These are phyloP conservation scores for Nannospalax galili DNA, from an alignment of 2,113 vertebrate species.

Conservation along the genomic window DNA sequence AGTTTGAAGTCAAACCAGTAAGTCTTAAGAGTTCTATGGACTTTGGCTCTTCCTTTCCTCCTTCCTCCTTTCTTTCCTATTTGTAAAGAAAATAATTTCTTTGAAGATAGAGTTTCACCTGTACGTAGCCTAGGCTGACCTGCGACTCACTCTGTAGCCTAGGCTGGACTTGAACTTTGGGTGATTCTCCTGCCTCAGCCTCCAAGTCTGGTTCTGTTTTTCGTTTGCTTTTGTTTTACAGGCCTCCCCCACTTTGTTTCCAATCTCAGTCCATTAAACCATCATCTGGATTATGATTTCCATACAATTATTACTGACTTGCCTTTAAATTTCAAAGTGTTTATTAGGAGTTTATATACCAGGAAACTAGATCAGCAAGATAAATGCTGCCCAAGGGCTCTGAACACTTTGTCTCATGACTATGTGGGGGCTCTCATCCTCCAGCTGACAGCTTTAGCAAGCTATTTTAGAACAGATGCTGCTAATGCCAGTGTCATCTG, in stretches of 20 bases:
- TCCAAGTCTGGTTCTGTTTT: not conserved
- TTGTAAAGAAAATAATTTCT: constrained; percentile 16
- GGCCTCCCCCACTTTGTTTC: not conserved
- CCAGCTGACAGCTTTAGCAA: not conserved
- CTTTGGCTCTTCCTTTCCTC: too few species aligned
- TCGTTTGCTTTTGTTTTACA: not conserved
- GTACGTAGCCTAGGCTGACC: not conserved
- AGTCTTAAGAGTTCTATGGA: not conserved
- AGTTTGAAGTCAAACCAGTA: not conserved
- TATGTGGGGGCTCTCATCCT: not conserved
- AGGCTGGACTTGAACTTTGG: not conserved
- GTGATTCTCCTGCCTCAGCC: not conserved
- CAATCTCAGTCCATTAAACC: not conserved
- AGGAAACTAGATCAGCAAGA: not conserved
- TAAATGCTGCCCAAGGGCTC: not conserved
- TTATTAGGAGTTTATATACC: not conserved
- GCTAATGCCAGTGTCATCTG: not conserved
- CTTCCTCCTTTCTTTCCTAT: not conserved
- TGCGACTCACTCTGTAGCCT: not conserved
- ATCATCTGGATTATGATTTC: not conserved
- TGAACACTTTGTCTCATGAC: not conserved
- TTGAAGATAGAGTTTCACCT: not conserved
- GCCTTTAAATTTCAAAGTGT: not conserved
- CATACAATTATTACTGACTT: not conserved
- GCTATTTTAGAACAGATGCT: not conserved